These are phyloP conservation scores for Cybosia mesomella DNA, from an alignment of 2,888 invertebrate species.

Conservation along the genomic window DNA sequence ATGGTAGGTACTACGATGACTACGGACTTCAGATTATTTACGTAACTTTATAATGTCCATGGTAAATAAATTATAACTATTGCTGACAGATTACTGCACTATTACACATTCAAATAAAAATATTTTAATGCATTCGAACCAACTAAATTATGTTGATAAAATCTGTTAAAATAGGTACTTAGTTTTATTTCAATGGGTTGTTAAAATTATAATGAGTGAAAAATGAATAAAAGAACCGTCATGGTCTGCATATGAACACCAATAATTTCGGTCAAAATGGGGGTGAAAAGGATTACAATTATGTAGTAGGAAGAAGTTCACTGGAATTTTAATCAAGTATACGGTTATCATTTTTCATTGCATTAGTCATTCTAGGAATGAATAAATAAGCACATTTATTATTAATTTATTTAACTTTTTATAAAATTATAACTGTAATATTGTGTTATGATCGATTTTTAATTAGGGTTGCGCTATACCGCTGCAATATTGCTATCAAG, in stretches of 20 bases:
- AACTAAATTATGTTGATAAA: not conserved
- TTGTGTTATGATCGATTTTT: not conserved
- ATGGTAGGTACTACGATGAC: conserved; percentile 10
- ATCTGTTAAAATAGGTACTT: not conserved
- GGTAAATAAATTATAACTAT: not conserved
- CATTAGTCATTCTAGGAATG: not conserved
- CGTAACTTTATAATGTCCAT: not conserved
- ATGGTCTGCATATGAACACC: not conserved
- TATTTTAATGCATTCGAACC: not conserved
- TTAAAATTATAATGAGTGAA: not conserved
- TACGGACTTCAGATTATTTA: conserved; percentile 24
- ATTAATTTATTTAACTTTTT: not conserved
- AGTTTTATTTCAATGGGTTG: not conserved
- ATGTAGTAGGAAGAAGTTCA: not conserved
- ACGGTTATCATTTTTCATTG: not conserved
- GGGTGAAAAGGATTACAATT: not conserved
- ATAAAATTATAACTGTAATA: not conserved
- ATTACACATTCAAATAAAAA: not conserved
- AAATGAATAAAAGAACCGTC: not conserved
- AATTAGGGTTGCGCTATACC: not conserved
- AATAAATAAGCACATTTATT: not conserved
- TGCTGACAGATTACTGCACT: not conserved
- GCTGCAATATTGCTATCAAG: too few relatives aligned
- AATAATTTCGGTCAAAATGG: not conserved
- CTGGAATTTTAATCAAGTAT: not conserved